These are phyloP conservation scores for Drosophila baimaii DNA, from an alignment of 1,140 invertebrate genomes.

Conservation along the genomic window DNA sequence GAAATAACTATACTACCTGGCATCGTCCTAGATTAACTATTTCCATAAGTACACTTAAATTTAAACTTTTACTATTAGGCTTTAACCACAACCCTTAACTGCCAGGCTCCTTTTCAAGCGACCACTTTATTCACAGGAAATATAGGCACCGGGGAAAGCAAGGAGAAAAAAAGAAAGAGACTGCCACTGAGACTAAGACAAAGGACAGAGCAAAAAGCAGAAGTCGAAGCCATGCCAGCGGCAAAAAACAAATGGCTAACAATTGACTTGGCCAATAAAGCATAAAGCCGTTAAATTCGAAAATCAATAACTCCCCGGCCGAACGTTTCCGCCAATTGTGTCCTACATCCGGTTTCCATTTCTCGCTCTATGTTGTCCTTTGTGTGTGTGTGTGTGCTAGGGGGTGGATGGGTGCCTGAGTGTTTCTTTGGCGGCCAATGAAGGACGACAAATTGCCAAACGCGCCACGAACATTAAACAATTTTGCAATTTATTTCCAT, in stretches of 20 bases:
- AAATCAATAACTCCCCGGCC: slow-evolving; percentile 70
- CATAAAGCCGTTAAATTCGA: slow-evolving; percentile 79
- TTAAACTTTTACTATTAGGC: no score
- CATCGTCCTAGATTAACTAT: no score
- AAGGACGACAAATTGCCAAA: slow-evolving; percentile 78
- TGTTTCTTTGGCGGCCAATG: slow-evolving; percentile 35
- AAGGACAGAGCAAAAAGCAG: slow-evolving; percentile 29
- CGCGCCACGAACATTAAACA: slow-evolving; percentile 75
- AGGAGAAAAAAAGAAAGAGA: no score
- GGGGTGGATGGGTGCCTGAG: slow-evolving; percentile 3
- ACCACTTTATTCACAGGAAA: slow-evolving; percentile 5
- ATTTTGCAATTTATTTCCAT: slow-evolving; percentile 80
- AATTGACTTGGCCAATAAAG: slow-evolving; percentile 77
- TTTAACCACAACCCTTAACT: no score
- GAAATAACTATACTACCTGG: no score
- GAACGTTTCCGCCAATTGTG: slow-evolving; percentile 64
- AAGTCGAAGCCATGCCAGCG: slow-evolving; percentile 35
- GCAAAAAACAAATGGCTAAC: slow-evolving; percentile 67
- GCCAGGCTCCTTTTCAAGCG: not conserved
- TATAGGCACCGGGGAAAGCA: not conserved
- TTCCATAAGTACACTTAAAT: no score
- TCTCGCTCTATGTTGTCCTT: not conserved
- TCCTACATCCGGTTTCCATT: slow-evolving; percentile 48
- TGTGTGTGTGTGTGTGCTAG: not conserved
- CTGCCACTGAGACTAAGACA: slow-evolving; percentile 8